Evolutionary conservation across 1,140 invertebrate species (phyloP).

Genomic region (Pantala flavescens): DNA sequence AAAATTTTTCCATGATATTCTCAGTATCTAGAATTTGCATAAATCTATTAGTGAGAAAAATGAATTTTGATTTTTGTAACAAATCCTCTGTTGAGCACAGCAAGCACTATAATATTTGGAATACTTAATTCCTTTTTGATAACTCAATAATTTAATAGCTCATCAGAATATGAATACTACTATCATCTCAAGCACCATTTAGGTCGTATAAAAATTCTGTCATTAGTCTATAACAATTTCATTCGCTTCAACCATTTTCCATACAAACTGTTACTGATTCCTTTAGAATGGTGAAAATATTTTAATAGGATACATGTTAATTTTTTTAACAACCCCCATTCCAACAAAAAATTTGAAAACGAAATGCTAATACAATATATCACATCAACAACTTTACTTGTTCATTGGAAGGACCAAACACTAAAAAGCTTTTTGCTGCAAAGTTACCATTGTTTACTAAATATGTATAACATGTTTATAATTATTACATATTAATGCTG

Average conservation of each 20-base stretch:
- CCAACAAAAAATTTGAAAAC: neutral
- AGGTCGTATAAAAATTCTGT: conserved; percentile 10
- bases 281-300: conserved; percentile 7
- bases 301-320: conserved; percentile 6
- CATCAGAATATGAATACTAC: conserved; percentile 10
- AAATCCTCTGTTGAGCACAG: conserved; percentile 4
- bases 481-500: conserved; percentile 10
- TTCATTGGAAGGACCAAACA: conserved; percentile 7
- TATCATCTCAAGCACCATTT: conserved; percentile 9
- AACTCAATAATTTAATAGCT: conserved; percentile 1
- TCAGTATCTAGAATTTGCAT: neutral
- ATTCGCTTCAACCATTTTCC: conserved; percentile 9
- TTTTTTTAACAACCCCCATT: conserved; percentile 8
- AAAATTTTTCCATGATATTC: neutral
- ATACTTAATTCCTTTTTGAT: neutral
- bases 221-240: conserved; percentile 7
- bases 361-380: conserved; percentile 8
- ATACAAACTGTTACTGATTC: conserved; percentile 7
- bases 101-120: conserved; percentile 3
- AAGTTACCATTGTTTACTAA: neutral
- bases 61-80: conserved; percentile 8
- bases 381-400: conserved; percentile 1
- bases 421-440: conserved; percentile 3
- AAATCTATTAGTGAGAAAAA: neutral
- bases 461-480: conserved; percentile 7